Percentiles rank a stretch among this genome's conserved stretches.
Evolutionary conservation across 2,888 invertebrate species (phyloP).

Genomic region (Drosophila meridiana): DNA sequence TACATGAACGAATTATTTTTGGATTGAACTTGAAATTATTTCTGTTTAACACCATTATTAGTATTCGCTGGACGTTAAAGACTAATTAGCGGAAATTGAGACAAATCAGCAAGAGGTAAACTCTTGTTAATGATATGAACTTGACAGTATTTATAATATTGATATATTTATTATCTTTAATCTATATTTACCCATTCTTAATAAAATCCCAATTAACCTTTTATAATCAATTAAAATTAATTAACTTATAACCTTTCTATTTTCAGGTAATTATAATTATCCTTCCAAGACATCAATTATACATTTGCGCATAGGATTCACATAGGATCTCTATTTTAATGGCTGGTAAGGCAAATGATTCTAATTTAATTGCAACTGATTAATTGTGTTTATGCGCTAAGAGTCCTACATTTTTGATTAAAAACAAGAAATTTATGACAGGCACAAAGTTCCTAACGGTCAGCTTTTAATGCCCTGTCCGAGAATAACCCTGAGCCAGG

Average conservation of each 20-base stretch:
- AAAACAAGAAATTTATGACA: constrained; percentile 32
- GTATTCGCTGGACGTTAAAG: background rate
- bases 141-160: background rate
- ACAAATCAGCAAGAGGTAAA: background rate
- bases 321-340: background rate
- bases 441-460: constrained; percentile 39
- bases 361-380: background rate
- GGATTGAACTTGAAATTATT: constrained; percentile 18
- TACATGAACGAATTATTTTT: constrained; percentile 11
- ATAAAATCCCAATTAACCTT: background rate
- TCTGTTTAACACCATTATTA: background rate
- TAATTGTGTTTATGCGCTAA: background rate
- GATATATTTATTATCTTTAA: background rate
- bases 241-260: background rate
- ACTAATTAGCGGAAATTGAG: too few species aligned
- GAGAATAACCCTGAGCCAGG: constrained; percentile 14
- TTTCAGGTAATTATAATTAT: constrained; percentile 60
- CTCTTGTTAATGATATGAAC: background rate
- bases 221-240: background rate
- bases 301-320: background rate
- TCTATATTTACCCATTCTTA: background rate
- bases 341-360: background rate
- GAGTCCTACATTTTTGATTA: constrained; percentile 4
- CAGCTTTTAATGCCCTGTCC: constrained; percentile 32
- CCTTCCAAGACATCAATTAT: background rate